Evolutionary conservation across 1,140 invertebrate species (phyloP).

Genomic region (Danaus melanippus): DNA sequence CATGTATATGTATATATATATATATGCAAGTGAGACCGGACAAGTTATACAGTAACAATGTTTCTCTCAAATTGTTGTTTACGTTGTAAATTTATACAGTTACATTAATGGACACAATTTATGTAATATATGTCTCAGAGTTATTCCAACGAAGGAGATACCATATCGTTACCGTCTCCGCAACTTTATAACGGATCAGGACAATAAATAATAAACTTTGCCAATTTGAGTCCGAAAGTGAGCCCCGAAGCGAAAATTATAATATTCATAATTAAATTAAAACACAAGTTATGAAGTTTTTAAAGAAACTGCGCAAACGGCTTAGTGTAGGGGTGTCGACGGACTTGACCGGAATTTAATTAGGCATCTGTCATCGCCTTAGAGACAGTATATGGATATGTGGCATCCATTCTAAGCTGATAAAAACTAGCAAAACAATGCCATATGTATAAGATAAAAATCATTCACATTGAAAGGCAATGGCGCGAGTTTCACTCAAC

Average conservation of each 20-base stretch:
- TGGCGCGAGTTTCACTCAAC: conserved; percentile 5
- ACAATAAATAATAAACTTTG: conserved; percentile 62
- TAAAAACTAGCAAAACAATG: too few relatives aligned
- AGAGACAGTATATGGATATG: background rate
- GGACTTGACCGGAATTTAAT: conserved; percentile 56
- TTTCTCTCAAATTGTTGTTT: too few relatives aligned
- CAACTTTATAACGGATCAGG: conserved; percentile 37
- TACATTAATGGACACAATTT: conserved; percentile 2
- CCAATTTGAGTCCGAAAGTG: conserved; percentile 47
- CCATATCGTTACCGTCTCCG: conserved; percentile 35
- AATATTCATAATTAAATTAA: conserved; percentile 63
- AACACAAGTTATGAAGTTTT: conserved; percentile 62
- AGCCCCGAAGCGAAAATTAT: conserved; percentile 50
- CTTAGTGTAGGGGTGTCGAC: conserved; percentile 42
- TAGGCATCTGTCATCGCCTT: conserved; percentile 19
- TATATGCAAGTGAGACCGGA: too few relatives aligned
- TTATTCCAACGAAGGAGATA: conserved; percentile 17
- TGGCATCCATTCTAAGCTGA: too few relatives aligned
- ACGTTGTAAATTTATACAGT: background rate
- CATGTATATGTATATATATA: too few relatives aligned
- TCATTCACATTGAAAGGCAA: background rate
- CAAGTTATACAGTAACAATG: too few relatives aligned
- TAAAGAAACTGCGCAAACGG: conserved; percentile 54
- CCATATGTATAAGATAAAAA: too few relatives aligned
- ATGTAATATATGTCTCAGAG: conserved; percentile 8